Base-by-base conservation (phyloP, 1,140 invertebrate genomes). In the Drepana arcuata region DNA sequence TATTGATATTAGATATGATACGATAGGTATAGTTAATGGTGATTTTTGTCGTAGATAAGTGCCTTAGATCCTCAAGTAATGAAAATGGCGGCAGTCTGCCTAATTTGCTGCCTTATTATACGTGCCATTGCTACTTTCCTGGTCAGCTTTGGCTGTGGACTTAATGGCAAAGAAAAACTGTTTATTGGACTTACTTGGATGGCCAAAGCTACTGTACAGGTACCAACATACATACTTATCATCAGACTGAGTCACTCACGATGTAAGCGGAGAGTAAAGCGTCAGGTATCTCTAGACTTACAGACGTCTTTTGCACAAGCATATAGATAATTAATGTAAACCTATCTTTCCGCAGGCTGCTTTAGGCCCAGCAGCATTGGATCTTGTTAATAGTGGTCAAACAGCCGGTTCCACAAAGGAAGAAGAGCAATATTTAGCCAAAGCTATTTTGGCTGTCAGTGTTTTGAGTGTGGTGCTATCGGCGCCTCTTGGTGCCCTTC, bases 151-250 rank as follows among this genome's bases (percentile, higher is more conserved):
- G 89, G 91, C 1, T 91, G 90, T 34, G 88, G 88, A n/a, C 83
- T 97, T 0, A 96, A 94, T 69, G 61, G 88, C 1, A 96, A 93
- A 64, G 96, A 98, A 66, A 94, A 93, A 49, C 61, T 95, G 2
- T 98, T 98, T 65, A 90, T 96, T 9, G 87, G 93, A 0, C 60
- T 98, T 2, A 90, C 95, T 0, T 97, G 93, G 91, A 91, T 96
- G 84, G 93, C 95, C 0, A 98, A 98, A 85, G 96, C 95, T 9
- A 95, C 94, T 1, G 94, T 96, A 0, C 85, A 94, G 86, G 94
- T 93, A 91, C 61, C 85, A 10, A n/a, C n/a, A n/a, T n/a, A n/a
- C n/a, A n/a, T n/a, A n/a, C n/a, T n/a, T n/a, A n/a, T n/a, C n/a
- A n/a, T n/a, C n/a, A n/a, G n/a, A n/a, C n/a, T n/a, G n/a, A n/a